Base-by-base conservation (phyloP, 2,888 invertebrate species). In the Cantharis rufa region DNA sequence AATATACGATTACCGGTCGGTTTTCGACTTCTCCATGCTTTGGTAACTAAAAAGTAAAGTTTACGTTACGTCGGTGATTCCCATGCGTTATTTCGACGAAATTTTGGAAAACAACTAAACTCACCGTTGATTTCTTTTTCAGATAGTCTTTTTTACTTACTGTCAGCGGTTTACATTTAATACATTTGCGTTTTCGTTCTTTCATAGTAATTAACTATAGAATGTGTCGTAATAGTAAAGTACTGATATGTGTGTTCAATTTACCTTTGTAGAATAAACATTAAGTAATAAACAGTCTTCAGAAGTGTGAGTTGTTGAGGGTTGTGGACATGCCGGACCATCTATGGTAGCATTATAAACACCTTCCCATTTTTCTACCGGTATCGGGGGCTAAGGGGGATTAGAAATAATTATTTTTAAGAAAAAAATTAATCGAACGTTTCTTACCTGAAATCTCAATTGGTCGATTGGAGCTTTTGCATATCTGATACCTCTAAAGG, bases 201-300 rank as follows among this genome's bases (percentile, higher is more conserved):
- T 69, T 69, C 4, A 11, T 15, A 64, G 24, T 69, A 64, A 10
- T 10, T 66, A 70, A 64, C 74, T 70, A 27, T 21, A 21, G 48
- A 32, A 61, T 15, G 9, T 69, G 69, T 48, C 9, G 15, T 32
- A 69, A 69, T 32, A 15, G 15, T 70, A 16, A 48, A 10, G n/a
- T 13, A 24, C 13, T 10, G 15, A 62, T 18, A 10, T 11, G 9
- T 48, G 11, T 68, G 61, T 21, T 21, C 5, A 15, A 27, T 69
- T 24, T 83, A 90, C 89, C 83, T 88, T 88, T 80, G 81, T 89
- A 0, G 90, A 90, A 80, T 91, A 93, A 0, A 93, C 90, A 80
- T 93, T 93, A 70, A 93, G 83, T 15, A 90, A 88, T 1, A 93
- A 89, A 81, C 93, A 93, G 84, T 93, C 92, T 81, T 93, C 93